Evolutionary conservation across 2,113 vertebrate genomes (phyloP), one percentile per base, ranked within the genome.

Genomic region (Chelonoidis abingdonii): DNA sequence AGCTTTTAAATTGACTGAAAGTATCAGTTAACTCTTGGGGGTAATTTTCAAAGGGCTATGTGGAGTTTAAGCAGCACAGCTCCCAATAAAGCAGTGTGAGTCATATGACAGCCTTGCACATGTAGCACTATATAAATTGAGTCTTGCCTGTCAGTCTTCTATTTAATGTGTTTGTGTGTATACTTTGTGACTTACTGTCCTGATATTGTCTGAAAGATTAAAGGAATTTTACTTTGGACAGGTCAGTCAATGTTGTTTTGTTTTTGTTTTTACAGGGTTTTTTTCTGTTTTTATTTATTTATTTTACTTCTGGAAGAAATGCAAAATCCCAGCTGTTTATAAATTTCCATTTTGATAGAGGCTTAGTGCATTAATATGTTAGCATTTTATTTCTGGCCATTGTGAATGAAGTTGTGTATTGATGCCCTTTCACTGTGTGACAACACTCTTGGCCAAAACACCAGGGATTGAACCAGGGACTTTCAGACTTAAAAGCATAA

Each of bases 251-350:
- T 81, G 54, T 27, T 69, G 88, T 93, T 84, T 85, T 25, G 54
- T 89, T 90, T 84, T 94, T 3, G 53, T 95, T 97, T 88, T 91
- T 95, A 87, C 78, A 92, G 93, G 83, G 95, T 85, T 89, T 88
- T 88, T 59, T 90, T 38, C 17, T 93, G 79, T 91, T 93, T 87
- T 93, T 87, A 90, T 86, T 80, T 6, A 47, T 69, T n/a, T 72
- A n/a, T 38, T 72, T 72, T 72, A 38, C 65, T 38, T 38, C 80
- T 78, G 5, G 19, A 53, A 54, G 31, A 76, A 76, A 59, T 82
- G 1, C 31, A 84, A 50, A 56, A 29, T 10, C 19, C 72, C 13
- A 69, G 59, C 82, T 96, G 59, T 90, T 38, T 38, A 41, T 92
- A 19, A 88, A 57, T 65, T 88, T 9, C 56, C 95, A 38, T 94